Evolutionary conservation across 2,888 invertebrate species (phyloP).

Genomic region (Drosophila helvetica): DNA sequence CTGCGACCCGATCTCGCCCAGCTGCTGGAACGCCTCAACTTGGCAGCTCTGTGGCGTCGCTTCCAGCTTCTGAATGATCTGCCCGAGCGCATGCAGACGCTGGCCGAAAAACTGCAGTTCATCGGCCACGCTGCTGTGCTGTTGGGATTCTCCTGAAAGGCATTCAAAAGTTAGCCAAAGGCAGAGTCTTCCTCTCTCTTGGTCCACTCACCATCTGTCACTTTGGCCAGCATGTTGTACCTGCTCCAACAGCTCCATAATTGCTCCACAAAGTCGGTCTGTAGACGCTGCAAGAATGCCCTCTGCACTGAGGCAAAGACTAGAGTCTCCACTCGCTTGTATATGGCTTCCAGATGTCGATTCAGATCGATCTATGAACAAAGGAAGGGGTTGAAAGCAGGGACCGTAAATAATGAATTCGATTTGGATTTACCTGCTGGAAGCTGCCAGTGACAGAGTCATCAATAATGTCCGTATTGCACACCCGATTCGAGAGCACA

Average conservation of each 20-base stretch:
- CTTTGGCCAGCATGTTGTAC: constrained; percentile 68
- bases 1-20: constrained; percentile 39
- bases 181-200: background rate
- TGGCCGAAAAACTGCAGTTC: constrained; percentile 78
- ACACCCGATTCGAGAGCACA: constrained; percentile 80
- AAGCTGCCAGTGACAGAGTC: constrained; percentile 91
- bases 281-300: constrained; percentile 45
- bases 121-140: constrained; percentile 65
- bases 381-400: no score
- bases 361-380: constrained; percentile 81
- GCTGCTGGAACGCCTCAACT: constrained; percentile 29
- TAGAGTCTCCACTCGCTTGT: constrained; percentile 77
- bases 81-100: constrained; percentile 68
- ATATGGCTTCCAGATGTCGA: constrained; percentile 88
- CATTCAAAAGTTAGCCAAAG: background rate
- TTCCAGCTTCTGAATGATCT: constrained; percentile 64
- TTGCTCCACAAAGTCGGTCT: constrained; percentile 37
- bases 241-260: constrained; percentile 77
- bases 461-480: constrained; percentile 83
- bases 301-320: constrained; percentile 71
- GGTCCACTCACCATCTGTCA: constrained; percentile 65
- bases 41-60: constrained; percentile 44
- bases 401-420: no score
- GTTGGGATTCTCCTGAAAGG: constrained; percentile 58
- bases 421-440: constrained; percentile 90